Evolutionary conservation across 1,140 invertebrate species (phyloP).

Genomic region (Monomorium pharaonis): DNA sequence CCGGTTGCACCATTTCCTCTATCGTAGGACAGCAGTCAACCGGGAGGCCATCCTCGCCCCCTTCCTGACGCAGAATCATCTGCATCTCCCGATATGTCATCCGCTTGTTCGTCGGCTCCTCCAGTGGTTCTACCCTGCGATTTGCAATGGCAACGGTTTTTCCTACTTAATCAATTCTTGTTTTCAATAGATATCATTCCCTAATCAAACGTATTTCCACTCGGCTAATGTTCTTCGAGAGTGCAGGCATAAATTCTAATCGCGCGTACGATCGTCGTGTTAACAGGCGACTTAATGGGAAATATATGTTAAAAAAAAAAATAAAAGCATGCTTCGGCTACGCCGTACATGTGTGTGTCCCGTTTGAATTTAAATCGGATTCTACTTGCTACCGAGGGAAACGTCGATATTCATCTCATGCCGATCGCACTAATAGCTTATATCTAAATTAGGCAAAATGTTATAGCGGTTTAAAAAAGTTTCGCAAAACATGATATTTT

Average conservation of each 20-base stretch:
- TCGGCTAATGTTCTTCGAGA: not conserved
- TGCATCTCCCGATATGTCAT: conserved; percentile 87
- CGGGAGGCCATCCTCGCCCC: conserved; percentile 84
- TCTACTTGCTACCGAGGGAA: not conserved
- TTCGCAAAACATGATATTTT: conserved; percentile 25
- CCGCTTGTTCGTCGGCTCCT: conserved; percentile 76
- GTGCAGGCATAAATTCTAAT: conserved; percentile 5
- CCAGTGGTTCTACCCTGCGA: conserved; percentile 74
- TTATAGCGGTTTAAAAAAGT: conserved; percentile 19
- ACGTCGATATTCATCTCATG: conserved; percentile 53
- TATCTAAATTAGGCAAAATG: conserved; percentile 61
- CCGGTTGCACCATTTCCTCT: conserved; percentile 91
- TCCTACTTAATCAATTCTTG: not conserved
- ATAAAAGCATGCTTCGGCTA: not conserved
- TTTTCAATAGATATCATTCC: not conserved
- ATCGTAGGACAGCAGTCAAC: conserved; percentile 93
- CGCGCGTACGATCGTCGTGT: not conserved
- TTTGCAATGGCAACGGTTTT: not conserved
- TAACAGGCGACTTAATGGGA: conserved; percentile 37
- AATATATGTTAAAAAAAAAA: conserved; percentile 5
- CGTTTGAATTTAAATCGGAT: conserved; percentile 48
- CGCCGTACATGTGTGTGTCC: not conserved
- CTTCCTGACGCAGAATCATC: conserved; percentile 87
- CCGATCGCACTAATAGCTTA: conserved; percentile 6
- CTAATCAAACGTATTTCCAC: not conserved